These are phyloP conservation scores for Marmota monax DNA, from an alignment of 2,113 vertebrate genomes.

Conservation along the genomic window DNA sequence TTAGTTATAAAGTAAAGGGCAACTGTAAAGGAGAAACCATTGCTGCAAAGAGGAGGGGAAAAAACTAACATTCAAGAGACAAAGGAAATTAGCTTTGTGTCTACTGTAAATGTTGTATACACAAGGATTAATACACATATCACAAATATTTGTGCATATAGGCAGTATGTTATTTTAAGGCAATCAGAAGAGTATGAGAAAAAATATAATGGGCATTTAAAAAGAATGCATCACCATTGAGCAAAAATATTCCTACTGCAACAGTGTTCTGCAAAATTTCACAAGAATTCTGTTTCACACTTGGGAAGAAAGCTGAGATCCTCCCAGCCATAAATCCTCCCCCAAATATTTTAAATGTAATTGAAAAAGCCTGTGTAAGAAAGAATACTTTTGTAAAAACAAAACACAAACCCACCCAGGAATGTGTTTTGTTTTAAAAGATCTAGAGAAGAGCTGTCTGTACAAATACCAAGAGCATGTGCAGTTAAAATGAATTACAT, in stretches of 20 bases:
- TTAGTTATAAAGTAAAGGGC: conserved; percentile 44
- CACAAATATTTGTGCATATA: not conserved
- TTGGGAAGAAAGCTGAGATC: conserved; percentile 72
- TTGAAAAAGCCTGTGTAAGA: conserved; percentile 71
- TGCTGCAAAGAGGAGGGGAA: not conserved
- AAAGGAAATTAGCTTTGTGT: conserved; percentile 24
- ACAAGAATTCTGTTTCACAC: conserved; percentile 75
- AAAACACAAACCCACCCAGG: conserved; percentile 80
- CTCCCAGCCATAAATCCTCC: conserved; percentile 63
- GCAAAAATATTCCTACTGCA: conserved; percentile 65
- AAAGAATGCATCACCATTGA: conserved; percentile 18
- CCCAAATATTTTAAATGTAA: conserved; percentile 81
- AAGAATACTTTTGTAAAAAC: conserved; percentile 77
- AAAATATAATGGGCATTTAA: not conserved
- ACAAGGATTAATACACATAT: not conserved
- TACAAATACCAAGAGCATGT: conserved; percentile 77
- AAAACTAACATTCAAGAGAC: conserved; percentile 19
- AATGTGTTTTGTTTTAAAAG: conserved; percentile 83
- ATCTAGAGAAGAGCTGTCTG: conserved; percentile 71
- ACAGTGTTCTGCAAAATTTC: conserved; percentile 67
- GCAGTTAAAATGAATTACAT: conserved; percentile 79
- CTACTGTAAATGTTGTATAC: not conserved
- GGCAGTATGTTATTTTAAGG: conserved; percentile 11
- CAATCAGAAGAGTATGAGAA: not conserved
- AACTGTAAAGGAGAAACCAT: not conserved